A percentile compares a stretch with the other conserved stretches of the same genome.
Evolutionary conservation across 2,888 invertebrate genomes (phyloP).

Genomic region (Neoitamus cyanurus): DNA sequence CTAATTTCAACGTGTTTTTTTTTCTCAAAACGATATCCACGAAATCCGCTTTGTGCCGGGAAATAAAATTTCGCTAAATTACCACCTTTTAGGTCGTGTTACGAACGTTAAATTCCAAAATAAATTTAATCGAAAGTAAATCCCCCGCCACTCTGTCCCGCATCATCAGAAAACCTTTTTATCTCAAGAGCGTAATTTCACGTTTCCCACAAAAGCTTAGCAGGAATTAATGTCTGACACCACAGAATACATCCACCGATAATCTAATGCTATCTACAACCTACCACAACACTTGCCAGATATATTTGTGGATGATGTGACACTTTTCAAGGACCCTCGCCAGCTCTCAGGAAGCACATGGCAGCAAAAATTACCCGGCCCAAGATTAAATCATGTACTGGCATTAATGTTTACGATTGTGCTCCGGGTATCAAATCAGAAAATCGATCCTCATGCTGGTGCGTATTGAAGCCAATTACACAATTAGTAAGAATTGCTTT

Average conservation of each 20-base stretch:
- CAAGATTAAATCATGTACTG: conserved; percentile 29
- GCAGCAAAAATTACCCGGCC: conserved; percentile 31
- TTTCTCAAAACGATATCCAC: background rate
- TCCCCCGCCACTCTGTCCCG: background rate
- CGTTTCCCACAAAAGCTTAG: conserved; percentile 38
- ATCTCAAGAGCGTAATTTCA: conserved; percentile 38
- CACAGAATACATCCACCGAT: conserved; percentile 31
- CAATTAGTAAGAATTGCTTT: conserved; percentile 37
- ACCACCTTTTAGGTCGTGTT: background rate
- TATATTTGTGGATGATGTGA: conserved; percentile 26
- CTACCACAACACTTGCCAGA: conserved; percentile 16
- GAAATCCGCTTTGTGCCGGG: background rate
- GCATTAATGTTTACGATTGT: conserved; percentile 20
- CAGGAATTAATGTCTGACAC: conserved; percentile 31
- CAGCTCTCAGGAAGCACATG: conserved; percentile 17
- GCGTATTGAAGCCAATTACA: conserved; percentile 31
- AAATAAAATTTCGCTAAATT: conserved; percentile 18
- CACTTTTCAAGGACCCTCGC: conserved; percentile 26
- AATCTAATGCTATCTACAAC: conserved; percentile 19
- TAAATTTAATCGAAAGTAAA: conserved; percentile 38
- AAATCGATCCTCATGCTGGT: conserved; percentile 4
- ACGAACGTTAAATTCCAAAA: conserved; percentile 10
- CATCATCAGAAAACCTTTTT: conserved; percentile 25
- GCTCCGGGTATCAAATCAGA: background rate
- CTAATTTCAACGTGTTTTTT: background rate